Conservation (phyloP, 64 coral and sea anemone species). For the Exaiptasia diaphana region DNA sequence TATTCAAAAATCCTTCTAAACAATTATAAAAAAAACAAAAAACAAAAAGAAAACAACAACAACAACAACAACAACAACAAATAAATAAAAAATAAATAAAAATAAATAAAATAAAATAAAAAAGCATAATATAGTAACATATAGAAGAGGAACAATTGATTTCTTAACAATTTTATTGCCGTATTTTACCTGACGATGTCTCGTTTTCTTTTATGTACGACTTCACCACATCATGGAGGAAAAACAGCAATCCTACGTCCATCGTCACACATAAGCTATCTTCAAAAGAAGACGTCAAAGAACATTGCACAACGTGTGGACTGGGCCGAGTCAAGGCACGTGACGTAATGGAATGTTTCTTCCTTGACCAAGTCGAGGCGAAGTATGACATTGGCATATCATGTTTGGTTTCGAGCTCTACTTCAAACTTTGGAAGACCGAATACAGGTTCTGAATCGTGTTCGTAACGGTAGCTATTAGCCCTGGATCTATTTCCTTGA, state of each 20-base stretch:
- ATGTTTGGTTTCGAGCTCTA: slow-evolving; percentile 79
- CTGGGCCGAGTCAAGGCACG: slow-evolving; percentile 51
- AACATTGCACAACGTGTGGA: slow-evolving; percentile 91
- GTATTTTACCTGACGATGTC: slow-evolving; percentile 61
- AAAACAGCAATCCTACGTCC: slow-evolving; percentile 95
- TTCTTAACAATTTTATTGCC: neutral
- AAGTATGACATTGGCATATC: slow-evolving; percentile 82
- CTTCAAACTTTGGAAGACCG: slow-evolving; percentile 88
- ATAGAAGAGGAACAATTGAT: neutral
- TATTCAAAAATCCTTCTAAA: neutral
- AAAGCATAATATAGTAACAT: neutral
- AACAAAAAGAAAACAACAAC: too few species aligned
- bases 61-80: too few species aligned
- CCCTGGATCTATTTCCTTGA: neutral
- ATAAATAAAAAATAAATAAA: neutral
- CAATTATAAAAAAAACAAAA: too few species aligned
- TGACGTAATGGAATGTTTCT: neutral
- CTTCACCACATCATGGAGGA: slow-evolving; percentile 94
- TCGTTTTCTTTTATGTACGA: slow-evolving; percentile 94
- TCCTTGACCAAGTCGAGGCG: slow-evolving; percentile 69
- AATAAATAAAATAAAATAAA: neutral
- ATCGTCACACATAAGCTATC: slow-evolving; percentile 95
- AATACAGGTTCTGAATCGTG: slow-evolving; percentile 95
- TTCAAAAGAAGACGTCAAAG: slow-evolving; percentile 78
- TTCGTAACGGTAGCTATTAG: slow-evolving; percentile 73